These are phyloP conservation scores for Heterodera filipjevi DNA, from an alignment of 2,888 invertebrate genomes.

Conservation along the genomic window DNA sequence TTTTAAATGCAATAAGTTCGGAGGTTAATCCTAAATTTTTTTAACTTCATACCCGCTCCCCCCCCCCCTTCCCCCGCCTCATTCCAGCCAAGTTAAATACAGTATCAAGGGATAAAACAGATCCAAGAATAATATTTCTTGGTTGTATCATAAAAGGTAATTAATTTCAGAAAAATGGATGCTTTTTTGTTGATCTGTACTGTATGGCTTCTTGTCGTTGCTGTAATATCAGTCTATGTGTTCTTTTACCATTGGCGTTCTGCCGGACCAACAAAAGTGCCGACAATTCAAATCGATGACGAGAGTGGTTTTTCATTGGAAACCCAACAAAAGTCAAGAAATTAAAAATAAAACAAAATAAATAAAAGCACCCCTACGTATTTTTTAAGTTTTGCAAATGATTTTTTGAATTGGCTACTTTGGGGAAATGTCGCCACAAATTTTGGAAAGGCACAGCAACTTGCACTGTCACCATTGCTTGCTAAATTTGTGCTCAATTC, in stretches of 20 bases:
- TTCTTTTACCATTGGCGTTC: conserved; percentile 50
- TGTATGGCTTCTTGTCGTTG: conserved; percentile 61
- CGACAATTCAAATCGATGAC: conserved; percentile 4
- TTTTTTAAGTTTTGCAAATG: conserved; percentile 15
- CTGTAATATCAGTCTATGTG: conserved; percentile 54
- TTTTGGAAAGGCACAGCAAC: neutral
- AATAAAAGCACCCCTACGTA: neutral
- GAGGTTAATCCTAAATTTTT: no score
- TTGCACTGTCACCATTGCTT: neutral
- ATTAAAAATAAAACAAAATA: neutral
- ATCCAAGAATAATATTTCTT: no score
- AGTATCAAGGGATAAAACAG: no score
- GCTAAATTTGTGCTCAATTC: conserved; percentile 2
- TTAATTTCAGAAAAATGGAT: conserved; percentile 34
- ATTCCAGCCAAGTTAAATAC: no score
- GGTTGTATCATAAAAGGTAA: neutral
- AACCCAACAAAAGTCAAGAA: neutral
- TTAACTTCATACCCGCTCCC: no score
- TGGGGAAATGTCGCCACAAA: neutral
- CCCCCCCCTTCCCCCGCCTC: no score
- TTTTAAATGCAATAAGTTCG: no score
- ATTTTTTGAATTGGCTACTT: conserved; percentile 5
- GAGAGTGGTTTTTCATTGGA: neutral
- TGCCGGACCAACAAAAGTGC: conserved; percentile 4
- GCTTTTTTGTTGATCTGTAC: conserved; percentile 43